phyloP scores from a whole-genome alignment of 1,140 invertebrate genomes.

The Oryzaephilus surinamensis region DNA sequence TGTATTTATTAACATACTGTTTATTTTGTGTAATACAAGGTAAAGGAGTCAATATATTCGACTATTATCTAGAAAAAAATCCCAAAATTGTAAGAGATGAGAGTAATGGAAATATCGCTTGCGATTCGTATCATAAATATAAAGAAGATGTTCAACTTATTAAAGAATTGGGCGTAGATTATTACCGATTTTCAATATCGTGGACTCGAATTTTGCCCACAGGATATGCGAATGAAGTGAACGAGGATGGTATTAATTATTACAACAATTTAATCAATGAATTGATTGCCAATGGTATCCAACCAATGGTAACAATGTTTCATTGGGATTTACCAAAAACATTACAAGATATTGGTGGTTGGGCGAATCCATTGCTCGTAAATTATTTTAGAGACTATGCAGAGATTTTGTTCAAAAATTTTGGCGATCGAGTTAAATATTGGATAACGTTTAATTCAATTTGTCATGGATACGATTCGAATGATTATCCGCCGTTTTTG shows the following conservation, averaged over 20 bases:
- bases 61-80: constrained; percentile 42
- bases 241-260: constrained; percentile 45
- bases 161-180: constrained; percentile 37
- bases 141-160: constrained; percentile 42
- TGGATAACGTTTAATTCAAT: constrained; percentile 45
- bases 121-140: constrained; percentile 47
- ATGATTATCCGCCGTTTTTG: constrained; percentile 16
- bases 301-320: constrained; percentile 46
- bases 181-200: constrained; percentile 47
- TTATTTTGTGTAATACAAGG: constrained; percentile 17
- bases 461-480: no score
- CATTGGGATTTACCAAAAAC: constrained; percentile 32
- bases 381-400: constrained; percentile 33
- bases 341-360: constrained; percentile 31
- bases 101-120: constrained; percentile 39
- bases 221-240: constrained; percentile 1
- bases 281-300: constrained; percentile 45
- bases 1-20: not conserved
- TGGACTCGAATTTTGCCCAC: constrained; percentile 37
- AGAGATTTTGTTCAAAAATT: constrained; percentile 16
- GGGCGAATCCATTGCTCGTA: constrained; percentile 27
- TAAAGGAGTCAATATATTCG: constrained; percentile 43
- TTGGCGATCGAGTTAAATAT: constrained; percentile 33
- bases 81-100: constrained; percentile 40
- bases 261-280: constrained; percentile 52